Evolutionary conservation across 2,113 vertebrate species (phyloP).

Genomic region (Siniperca chuatsi): DNA sequence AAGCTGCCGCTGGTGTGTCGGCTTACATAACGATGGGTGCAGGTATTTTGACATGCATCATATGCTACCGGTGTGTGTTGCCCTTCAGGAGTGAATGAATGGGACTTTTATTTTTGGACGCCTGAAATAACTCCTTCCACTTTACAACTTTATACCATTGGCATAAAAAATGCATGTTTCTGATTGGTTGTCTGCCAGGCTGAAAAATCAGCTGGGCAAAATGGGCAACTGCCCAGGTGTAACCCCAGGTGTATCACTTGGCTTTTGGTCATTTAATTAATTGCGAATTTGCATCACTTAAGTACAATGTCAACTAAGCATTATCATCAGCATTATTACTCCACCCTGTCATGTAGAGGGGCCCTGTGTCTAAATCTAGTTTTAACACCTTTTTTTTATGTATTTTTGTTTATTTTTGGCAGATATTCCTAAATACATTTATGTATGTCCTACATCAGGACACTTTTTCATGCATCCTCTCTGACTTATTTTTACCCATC

Average conservation of each 20-base stretch:
- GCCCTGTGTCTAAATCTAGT: not conserved
- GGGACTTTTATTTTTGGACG: not conserved
- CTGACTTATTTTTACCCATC: not conserved
- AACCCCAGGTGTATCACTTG: not conserved
- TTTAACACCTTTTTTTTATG: not conserved
- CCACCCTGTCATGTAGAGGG: not conserved
- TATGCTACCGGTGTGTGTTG: not conserved
- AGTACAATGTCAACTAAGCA: not conserved
- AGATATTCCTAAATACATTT: not conserved
- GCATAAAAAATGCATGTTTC: not conserved
- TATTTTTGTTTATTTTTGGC: not conserved
- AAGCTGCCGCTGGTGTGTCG: not conserved
- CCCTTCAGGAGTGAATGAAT: not conserved
- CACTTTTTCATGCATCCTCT: not conserved
- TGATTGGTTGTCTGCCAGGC: not conserved
- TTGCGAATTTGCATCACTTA: not conserved
- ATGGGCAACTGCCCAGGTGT: not conserved
- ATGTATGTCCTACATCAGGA: not conserved
- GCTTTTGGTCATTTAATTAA: not conserved
- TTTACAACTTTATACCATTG: not conserved
- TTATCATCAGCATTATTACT: not conserved
- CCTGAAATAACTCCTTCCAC: not conserved
- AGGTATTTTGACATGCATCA: constrained; percentile 3
- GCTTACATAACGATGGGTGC: not conserved
- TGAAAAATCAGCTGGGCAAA: not conserved